Evolutionary conservation across 2,888 invertebrate species (phyloP).

Genomic region (Onthophagus sagittarius): DNA sequence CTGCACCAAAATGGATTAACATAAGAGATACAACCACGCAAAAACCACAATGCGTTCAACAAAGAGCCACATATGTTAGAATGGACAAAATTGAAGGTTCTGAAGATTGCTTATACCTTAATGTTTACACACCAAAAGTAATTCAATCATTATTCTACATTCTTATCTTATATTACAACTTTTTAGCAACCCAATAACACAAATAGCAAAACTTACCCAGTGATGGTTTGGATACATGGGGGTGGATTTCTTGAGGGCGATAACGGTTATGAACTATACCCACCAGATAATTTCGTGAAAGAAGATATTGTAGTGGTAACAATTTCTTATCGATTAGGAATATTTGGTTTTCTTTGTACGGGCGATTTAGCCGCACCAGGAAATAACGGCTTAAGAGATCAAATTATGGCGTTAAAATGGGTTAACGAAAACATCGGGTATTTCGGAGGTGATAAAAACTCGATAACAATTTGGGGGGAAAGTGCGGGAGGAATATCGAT

Average conservation of each 20-base stretch:
- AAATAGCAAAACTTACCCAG: constrained; percentile 25
- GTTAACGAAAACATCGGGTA: constrained; percentile 17
- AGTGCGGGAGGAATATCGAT: constrained; percentile 18
- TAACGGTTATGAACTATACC: constrained; percentile 31
- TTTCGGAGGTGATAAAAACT: constrained; percentile 21
- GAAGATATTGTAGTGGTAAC: constrained; percentile 36
- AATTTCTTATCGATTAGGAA: constrained; percentile 37
- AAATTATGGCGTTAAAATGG: constrained; percentile 21
- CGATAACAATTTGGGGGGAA: constrained; percentile 20
- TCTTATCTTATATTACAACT: too few relatives aligned
- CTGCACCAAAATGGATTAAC: constrained; percentile 27
- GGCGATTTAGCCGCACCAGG: constrained; percentile 15
- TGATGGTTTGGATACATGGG: constrained; percentile 40
- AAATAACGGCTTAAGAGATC: constrained; percentile 21
- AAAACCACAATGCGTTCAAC: constrained; percentile 29
- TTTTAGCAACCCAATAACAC: neutral
- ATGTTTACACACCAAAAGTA: constrained; percentile 36
- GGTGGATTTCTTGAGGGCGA: constrained; percentile 35
- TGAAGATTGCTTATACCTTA: constrained; percentile 37
- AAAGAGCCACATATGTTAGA: constrained; percentile 17
- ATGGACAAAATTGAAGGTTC: constrained; percentile 23
- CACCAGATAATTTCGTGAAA: constrained; percentile 37
- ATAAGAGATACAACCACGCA: constrained; percentile 31
- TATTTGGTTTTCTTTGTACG: constrained; percentile 32
- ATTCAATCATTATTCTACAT: too few relatives aligned